Evolutionary conservation across 1,140 invertebrate species (phyloP), one percentile per base, ranked within the genome.

Genomic region (Apis florea): DNA sequence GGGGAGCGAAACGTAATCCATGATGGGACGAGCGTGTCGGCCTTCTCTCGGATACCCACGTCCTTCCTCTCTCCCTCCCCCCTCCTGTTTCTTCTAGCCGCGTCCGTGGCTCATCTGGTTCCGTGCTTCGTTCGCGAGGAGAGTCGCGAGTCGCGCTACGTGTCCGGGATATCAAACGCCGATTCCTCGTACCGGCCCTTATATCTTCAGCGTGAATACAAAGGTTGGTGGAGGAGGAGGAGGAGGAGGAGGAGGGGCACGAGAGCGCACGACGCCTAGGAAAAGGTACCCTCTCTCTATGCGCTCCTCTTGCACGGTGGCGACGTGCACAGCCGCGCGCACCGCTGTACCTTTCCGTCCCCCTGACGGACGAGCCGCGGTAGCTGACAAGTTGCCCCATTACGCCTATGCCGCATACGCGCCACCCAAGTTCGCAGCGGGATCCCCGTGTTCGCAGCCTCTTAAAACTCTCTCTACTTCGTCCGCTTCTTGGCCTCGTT

Each of bases 381-480:
- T 91, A 91, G 90, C 90, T 90, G 90, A 91, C 90, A 91, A 91
- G 90, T 91, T 91, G 90, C 90, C 89, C 90, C 87, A 91, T 91
- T 91, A 90, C 88, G 88, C 85, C 85, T 86, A 85, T 90, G 83
- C 89, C 69, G 78, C 82, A 84, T 90, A 86, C 89, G 83, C 84
- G 85, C 90, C 90, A 91, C 90, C 90, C 90, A 90, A 74, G 82
- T 86, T 90, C 88, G 83, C 89, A 89, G 87, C 88, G 83, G 80
- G 89, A 89, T 86, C 87, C 81, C 78, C 88, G 75, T 90, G 85
- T 90, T 89, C 84, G 85, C 89, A 82, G 83, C 80, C 88, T 87
- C 85, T 89, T 89, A 87, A 85, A 89, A 87, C 71, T 87, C 78
- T 87, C 78, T 87, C 78, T 24, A 4, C 71, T 76, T 77, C 80